Conservation (phyloP, 2,888 invertebrate genomes). For the Drosophila subsilvestris region DNA sequence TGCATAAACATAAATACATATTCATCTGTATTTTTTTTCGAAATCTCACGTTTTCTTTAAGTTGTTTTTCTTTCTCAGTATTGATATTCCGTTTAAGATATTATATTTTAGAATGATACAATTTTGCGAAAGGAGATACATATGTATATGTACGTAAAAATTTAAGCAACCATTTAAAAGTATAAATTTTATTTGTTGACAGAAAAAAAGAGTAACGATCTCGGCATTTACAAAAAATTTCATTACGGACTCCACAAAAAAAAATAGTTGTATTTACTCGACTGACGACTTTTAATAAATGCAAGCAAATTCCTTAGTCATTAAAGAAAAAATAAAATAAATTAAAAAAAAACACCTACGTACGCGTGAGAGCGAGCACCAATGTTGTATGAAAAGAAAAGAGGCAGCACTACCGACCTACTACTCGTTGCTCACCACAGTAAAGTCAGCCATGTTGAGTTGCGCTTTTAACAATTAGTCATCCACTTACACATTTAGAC, state of each 20-base stretch:
- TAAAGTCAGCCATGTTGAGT: slow-evolving; percentile 75
- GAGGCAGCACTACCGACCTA: slow-evolving; percentile 54
- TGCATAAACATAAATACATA: neutral
- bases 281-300: neutral
- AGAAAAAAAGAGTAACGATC: no score
- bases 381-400: slow-evolving; percentile 30
- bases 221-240: no score
- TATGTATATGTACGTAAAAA: no score
- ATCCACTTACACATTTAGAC: slow-evolving; percentile 48
- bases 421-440: slow-evolving; percentile 39
- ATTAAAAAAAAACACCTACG: neutral
- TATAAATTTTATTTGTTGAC: no score
- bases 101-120: neutral
- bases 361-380: slow-evolving; percentile 16
- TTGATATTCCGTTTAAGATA: neutral
- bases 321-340: neutral
- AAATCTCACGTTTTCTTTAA: neutral
- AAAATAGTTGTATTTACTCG: neutral
- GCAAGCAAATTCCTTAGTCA: neutral
- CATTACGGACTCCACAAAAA: no score
- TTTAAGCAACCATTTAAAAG: no score
- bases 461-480: slow-evolving; percentile 72
- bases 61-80: neutral
- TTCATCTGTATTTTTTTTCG: neutral
- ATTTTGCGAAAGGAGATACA: neutral